Evolutionary conservation across 2,797 vertebrate species (phyloP).

Genomic region (Etheostoma perlongum): DNA sequence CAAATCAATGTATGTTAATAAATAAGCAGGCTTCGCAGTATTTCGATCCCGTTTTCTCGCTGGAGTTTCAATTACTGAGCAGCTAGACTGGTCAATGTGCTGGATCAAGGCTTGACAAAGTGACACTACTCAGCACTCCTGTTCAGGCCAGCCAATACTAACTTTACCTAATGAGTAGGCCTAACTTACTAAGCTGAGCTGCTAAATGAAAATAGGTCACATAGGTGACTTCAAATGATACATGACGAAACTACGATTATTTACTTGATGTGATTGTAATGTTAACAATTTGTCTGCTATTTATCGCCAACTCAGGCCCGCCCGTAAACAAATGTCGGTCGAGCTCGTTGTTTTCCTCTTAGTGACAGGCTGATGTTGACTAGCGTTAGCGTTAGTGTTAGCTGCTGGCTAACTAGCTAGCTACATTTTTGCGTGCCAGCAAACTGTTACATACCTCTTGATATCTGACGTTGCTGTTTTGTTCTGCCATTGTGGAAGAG

Average conservation of each 20-base stretch:
- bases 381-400: background rate
- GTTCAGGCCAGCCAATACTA: constrained; percentile 4
- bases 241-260: fast-evolving
- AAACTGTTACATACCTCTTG: constrained; percentile 77
- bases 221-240: background rate
- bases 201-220: constrained; percentile 9
- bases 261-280: background rate
- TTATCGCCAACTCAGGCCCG: background rate
- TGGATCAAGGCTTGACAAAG: background rate
- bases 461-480: constrained; percentile 80
- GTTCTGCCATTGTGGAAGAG: constrained; percentile 79
- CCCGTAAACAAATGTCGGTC: constrained; percentile 39
- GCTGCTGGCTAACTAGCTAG: constrained; percentile 46
- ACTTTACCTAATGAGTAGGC: background rate
- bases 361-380: constrained; percentile 51
- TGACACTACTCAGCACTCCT: background rate
- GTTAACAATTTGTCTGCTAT: fast-evolving
- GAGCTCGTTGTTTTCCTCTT: constrained; percentile 33
- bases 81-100: background rate
- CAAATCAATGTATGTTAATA: background rate
- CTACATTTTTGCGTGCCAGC: background rate
- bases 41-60: background rate
- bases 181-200: constrained; percentile 6
- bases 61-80: background rate
- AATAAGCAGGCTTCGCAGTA: background rate